Conservation (phyloP, 2,797 vertebrate genomes). For the Pelobates cultripes region DNA sequence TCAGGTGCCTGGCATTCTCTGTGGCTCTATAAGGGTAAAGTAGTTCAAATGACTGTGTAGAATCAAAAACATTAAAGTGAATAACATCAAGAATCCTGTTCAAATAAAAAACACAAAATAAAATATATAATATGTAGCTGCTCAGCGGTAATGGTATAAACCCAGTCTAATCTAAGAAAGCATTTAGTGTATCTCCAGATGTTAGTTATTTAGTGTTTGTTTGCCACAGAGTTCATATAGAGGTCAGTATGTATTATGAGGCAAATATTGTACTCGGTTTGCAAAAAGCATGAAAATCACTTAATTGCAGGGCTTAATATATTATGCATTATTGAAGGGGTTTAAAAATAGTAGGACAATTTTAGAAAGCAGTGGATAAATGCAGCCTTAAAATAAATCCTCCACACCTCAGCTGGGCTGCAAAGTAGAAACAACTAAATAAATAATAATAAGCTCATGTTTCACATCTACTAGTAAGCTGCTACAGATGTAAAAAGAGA, state of each 20-base stretch:
- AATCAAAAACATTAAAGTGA: too few species aligned
- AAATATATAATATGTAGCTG: too few species aligned
- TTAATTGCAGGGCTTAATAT: constrained; percentile 26
- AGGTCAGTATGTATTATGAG: constrained; percentile 7
- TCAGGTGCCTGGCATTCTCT: too few species aligned
- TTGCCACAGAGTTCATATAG: neutral
- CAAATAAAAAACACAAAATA: too few species aligned
- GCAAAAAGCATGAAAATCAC: neutral
- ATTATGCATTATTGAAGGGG: neutral
- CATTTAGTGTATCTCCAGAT: constrained; percentile 19
- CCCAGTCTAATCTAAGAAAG: neutral
- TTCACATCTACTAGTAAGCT: too few species aligned
- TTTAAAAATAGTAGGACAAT: constrained; percentile 4
- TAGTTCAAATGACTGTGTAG: too few species aligned
- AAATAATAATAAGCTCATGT: too few species aligned
- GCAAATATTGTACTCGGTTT: neutral
- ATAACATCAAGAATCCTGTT: too few species aligned
- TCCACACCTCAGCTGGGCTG: too few species aligned
- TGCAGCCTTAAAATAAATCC: neutral
- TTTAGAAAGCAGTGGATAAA: neutral
- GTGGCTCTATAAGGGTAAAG: too few species aligned
- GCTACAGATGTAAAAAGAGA: too few species aligned
- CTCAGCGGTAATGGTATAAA: neutral
- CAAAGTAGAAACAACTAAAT: too few species aligned
- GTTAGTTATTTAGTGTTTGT: constrained; percentile 35